phyloP scores from a whole-genome alignment of 2,888 invertebrate genomes.

The Tholera decimalis region DNA sequence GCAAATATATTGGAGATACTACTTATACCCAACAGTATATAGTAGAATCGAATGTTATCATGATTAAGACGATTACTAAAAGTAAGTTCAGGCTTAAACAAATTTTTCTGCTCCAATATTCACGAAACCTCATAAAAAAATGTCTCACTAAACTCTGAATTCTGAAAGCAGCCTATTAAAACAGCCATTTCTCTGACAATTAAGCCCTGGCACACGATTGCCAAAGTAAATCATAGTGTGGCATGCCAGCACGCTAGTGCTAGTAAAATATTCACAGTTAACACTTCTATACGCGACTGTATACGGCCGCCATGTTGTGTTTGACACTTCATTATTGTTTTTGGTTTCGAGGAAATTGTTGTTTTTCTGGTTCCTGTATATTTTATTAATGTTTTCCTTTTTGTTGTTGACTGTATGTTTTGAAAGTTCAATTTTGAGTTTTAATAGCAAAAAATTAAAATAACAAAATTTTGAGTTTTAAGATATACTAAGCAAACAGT shows the following conservation, averaged over 20 bases:
- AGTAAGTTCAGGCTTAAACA: not conserved
- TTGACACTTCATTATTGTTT: conserved; percentile 51
- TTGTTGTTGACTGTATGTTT: not conserved
- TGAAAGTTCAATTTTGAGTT: not conserved
- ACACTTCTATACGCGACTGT: conserved; percentile 51
- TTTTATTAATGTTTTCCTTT: not conserved
- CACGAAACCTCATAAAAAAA: not conserved
- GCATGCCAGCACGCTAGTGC: conserved; percentile 51
- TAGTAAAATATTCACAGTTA: conserved; percentile 56
- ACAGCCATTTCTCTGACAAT: conserved; percentile 40
- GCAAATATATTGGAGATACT: too few species aligned
- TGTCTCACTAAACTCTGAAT: conserved; percentile 15
- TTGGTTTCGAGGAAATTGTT: conserved; percentile 25
- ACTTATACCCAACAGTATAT: too few species aligned
- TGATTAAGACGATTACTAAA: too few species aligned
- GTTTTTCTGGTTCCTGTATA: conserved; percentile 3
- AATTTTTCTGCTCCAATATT: not conserved
- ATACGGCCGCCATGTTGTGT: conserved; percentile 56
- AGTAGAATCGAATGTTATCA: too few species aligned
- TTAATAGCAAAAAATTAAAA: too few species aligned
- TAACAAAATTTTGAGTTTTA: too few species aligned
- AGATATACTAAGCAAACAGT: too few species aligned
- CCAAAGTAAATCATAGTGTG: conserved; percentile 56
- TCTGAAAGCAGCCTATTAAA: conserved; percentile 48
- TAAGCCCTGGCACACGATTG: conserved; percentile 41